Evolutionary conservation across 2,113 vertebrate genomes (phyloP), one percentile per base, ranked within the genome.

Genomic region (Haemorhous mexicanus): DNA sequence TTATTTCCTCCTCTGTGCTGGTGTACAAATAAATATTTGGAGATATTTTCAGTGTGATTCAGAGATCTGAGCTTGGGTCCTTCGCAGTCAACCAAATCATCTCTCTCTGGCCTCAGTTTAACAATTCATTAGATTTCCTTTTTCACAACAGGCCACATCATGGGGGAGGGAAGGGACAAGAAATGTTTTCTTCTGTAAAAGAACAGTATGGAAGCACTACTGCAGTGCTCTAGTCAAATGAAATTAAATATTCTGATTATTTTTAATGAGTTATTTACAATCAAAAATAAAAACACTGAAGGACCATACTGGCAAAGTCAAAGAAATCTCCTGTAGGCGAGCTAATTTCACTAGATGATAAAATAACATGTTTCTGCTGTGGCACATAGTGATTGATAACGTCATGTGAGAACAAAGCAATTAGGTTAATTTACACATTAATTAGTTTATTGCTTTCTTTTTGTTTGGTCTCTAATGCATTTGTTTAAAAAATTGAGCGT

Each of bases 381-480:
- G 79, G 53, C 72, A 44, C 17, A 82, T 62, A 35, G 43, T 91
- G 93, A 96, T 93, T 85, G 85, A 93, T 93, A 70, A 27, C 15
- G 13, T 63, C 77, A 53, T 66, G 58, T 81, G 81, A 90, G 64
- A 93, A 62, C 32, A 94, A 95, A 90, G 43, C 56, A 89, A 81
- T 96, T 87, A 94, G 59, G 49, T 82, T 94, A 88, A 93, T 96
- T 95, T 86, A 56, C 72, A 79, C 68, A 59, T 81, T 95, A 94
- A 94, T 95, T 94, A 93, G 68, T 77, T 94, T 89, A 68, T 91
- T 91, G n/a, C 49, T 92, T 94, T 87, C 66, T 72, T 87, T 92
- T 70, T 70, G 37, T 94, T 91, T 89, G 56, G 53, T 92, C 80
- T 86, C 61, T 85, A 75, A 58, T 73, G 68, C 41, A 30, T 93